A percentile compares a stretch with the other conserved stretches of the same genome.
These are phyloP conservation scores for Lerema accius DNA, from an alignment of 1,140 invertebrate genomes.

Conservation along the genomic window DNA sequence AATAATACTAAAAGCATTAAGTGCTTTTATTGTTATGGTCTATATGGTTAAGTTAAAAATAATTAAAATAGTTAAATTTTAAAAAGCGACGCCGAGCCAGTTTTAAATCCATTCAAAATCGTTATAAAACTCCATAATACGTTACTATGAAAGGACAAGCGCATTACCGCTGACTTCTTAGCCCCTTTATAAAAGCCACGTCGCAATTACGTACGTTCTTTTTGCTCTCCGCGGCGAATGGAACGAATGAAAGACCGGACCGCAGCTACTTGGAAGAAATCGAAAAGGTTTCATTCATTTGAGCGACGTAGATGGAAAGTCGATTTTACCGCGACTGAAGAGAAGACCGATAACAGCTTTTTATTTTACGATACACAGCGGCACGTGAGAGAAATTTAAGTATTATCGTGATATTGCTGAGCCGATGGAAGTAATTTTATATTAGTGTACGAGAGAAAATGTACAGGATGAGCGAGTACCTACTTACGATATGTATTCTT, in stretches of 20 bases:
- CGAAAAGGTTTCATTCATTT: slow-evolving; percentile 52
- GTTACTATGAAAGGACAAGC: slow-evolving; percentile 13
- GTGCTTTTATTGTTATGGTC: no score
- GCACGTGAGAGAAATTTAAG: not conserved
- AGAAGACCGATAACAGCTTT: not conserved
- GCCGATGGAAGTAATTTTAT: not conserved
- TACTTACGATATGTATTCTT: no score
- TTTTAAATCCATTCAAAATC: slow-evolving; percentile 6
- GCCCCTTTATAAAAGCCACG: slow-evolving; percentile 45
- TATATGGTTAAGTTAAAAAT: no score
- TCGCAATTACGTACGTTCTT: slow-evolving; percentile 58
- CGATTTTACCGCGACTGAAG: slow-evolving; percentile 22
- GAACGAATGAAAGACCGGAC: slow-evolving; percentile 51
- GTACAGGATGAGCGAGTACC: not conserved
- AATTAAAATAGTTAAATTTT: no score
- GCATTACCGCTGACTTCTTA: slow-evolving; percentile 34
- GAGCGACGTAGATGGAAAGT: slow-evolving; percentile 37
- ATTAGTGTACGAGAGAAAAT: not conserved
- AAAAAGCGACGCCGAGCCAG: no score
- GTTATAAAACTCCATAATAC: slow-evolving; percentile 7
- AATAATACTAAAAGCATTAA: no score
- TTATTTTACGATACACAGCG: not conserved
- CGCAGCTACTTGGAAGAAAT: slow-evolving; percentile 44
- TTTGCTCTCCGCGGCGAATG: slow-evolving; percentile 47
- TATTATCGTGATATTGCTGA: not conserved